Base-by-base conservation (phyloP, 2,888 invertebrate species). In the Habrosyne pyritoides region DNA sequence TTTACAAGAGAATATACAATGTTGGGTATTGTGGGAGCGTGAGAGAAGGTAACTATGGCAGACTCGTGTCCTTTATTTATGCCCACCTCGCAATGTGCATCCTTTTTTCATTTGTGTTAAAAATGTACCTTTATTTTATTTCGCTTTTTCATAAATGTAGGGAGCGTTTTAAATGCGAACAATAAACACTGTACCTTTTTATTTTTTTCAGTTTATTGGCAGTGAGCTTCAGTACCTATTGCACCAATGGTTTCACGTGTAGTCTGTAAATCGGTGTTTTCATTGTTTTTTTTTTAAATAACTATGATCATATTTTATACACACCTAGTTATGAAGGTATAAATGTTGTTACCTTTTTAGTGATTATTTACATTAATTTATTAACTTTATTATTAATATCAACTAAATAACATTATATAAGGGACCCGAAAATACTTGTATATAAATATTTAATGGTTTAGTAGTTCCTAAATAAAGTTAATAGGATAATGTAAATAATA, bases 41-140 rank as follows among this genome's bases (percentile, higher is more conserved):
- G 63, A 60, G 60, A 61, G 68, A 59, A 56, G 55, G 61, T 59
- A 63, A 65, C 57, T 60, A 63, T 57, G 56, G 47, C 60, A 59
- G 58, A 59, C 61, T 63, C 65, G 55, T 69, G 70, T 66, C 64
- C 67, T 71, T 66, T 74, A 68, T 77, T 72, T 72, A 73, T 69
- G 57, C 61, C 61, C 63, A 57, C 58, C 47, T 57, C 54, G 67
- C 57, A 65, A 66, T 66, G 61, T 68, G 63, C 60, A 69, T 63
- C 64, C 57, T 59, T 61, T 61, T 66, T 64, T 36, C 52, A 60
- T 67, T 63, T 63, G 57, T 69, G 67, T 62, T 54, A 65, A 69
- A 67, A 62, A 54, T 54, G 52, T 57, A 61, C 57, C 18, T 28
- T 52, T 48, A 21, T 36, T 49, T 33, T 63, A 64, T 28, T 50